A percentile compares a stretch with the other conserved stretches of the same genome.
These are phyloP conservation scores for Panulirus ornatus DNA, from an alignment of 1,140 invertebrate genomes.

Conservation along the genomic window DNA sequence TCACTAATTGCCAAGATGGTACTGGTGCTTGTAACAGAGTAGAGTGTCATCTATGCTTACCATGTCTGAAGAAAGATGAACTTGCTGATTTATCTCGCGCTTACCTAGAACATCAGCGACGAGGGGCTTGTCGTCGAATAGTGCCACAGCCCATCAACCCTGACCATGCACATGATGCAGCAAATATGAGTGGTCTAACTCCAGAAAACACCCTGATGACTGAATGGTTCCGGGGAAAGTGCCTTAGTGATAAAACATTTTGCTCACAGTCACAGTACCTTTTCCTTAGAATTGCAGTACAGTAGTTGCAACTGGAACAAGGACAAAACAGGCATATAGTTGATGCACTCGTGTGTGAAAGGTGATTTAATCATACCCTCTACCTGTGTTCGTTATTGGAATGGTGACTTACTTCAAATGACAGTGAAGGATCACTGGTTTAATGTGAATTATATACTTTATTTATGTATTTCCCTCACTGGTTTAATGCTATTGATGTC, in stretches of 20 bases:
- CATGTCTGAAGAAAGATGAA: slow-evolving; percentile 85
- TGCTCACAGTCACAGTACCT: slow-evolving; percentile 80
- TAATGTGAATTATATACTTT: too few relatives aligned
- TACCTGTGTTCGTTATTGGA: too few relatives aligned
- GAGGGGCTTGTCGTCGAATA: slow-evolving; percentile 87
- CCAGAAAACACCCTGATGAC: slow-evolving; percentile 85
- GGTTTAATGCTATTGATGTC: too few relatives aligned
- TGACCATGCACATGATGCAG: slow-evolving; percentile 76
- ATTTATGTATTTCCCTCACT: too few relatives aligned
- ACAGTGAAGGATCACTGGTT: too few relatives aligned
- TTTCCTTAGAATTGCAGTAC: neutral
- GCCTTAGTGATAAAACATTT: slow-evolving; percentile 85
- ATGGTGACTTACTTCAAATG: too few relatives aligned
- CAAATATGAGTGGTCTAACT: slow-evolving; percentile 80
- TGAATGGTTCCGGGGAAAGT: slow-evolving; percentile 91
- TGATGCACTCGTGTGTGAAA: too few relatives aligned
- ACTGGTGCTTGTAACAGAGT: slow-evolving; percentile 85
- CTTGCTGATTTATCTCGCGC: slow-evolving; percentile 83
- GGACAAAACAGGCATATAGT: too few relatives aligned
- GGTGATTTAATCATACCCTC: too few relatives aligned
- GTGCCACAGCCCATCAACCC: slow-evolving; percentile 84
- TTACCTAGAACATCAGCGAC: slow-evolving; percentile 88
- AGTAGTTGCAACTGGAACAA: neutral
- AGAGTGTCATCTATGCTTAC: slow-evolving; percentile 88
- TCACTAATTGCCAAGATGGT: slow-evolving; percentile 81